Conservation (phyloP, 2,888 invertebrate species). For the Rhogogaster chlorosoma region DNA sequence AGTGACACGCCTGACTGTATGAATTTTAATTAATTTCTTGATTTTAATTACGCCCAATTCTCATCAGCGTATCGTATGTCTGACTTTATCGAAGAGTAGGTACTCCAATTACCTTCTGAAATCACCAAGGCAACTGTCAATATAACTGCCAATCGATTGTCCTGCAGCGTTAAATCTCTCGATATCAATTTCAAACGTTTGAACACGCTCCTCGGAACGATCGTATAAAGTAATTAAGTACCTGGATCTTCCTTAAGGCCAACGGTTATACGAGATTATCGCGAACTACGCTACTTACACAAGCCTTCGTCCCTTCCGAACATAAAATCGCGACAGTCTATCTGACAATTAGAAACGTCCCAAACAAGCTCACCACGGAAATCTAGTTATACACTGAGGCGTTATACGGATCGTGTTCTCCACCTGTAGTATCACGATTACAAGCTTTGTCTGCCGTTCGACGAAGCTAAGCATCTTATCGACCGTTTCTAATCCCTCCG, state of each 20-base stretch:
- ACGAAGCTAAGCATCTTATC: conserved; percentile 36
- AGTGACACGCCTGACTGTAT: not conserved
- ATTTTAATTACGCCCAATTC: conserved; percentile 16
- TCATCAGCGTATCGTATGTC: conserved; percentile 23
- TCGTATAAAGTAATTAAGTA: conserved; percentile 22
- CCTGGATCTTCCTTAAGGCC: not conserved
- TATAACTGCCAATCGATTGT: not conserved
- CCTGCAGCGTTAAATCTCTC: not conserved
- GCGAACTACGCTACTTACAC: not conserved
- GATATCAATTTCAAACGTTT: conserved; percentile 21
- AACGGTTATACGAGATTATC: not conserved
- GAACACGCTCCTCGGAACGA: not conserved
- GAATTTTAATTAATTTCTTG: conserved; percentile 24
- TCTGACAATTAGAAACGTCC: conserved; percentile 30
- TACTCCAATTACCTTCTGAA: conserved; percentile 3
- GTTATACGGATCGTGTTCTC: conserved; percentile 44
- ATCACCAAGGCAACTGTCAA: conserved; percentile 21
- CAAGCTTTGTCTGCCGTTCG: conserved; percentile 40
- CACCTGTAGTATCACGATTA: conserved; percentile 47
- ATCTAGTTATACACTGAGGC: conserved; percentile 38
- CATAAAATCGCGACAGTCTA: conserved; percentile 19
- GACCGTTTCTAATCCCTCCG: conserved; percentile 47
- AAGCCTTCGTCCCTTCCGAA: not conserved
- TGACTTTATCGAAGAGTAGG: not conserved
- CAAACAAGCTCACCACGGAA: conserved; percentile 35